Base-by-base conservation (phyloP, 2,888 invertebrate genomes). In the Onthophagus sagittarius region DNA sequence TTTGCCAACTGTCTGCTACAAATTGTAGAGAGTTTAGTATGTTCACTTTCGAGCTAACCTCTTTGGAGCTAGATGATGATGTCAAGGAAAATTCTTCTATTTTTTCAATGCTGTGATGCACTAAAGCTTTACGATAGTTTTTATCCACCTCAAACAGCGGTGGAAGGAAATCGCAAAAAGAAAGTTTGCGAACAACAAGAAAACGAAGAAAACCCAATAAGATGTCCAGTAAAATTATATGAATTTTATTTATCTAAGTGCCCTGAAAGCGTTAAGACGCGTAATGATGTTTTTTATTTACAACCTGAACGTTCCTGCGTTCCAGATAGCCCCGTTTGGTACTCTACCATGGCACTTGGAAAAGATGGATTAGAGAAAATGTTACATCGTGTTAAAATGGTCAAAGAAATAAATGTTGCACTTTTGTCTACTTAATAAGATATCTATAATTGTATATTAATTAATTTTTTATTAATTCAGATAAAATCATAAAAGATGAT, bases 171-270 rank as follows among this genome's bases (percentile, higher is more conserved):
- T 6, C 72, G 77, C 0, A 79, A 79, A 73, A 77, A 77, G 74
- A 77, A 77, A 63, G 94, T 94, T 0, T 95, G 94, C 82, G 97
- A 98, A 83, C 96, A 97, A 82, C 94, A 94, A 84, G 97, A 97
- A 86, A 97, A 97, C 81, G 93, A 94, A 85, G 95, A 95, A 76
- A 96, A 97, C 86, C 96, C 97, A 0, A 86, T 97, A 11, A 89
- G 97, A 77, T 98, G 98, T 89, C 97, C 98, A 76, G 97, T 98
- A 5, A 97, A 97, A 85, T 87, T 98, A 69, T 98, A 97, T 82
- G 98, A 98, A 88, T 98, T 98, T 87, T 98, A 98, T 86, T 90
- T 97, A 78, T 97, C 96, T 3, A 98, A 98, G 90, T 98, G 97
- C 82, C 97, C 97, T 1, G 97, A 97, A 85, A 95, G 95, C 82